phyloP scores from a whole-genome alignment of 2,888 invertebrate species.

The Schizotus pectinicornis region DNA sequence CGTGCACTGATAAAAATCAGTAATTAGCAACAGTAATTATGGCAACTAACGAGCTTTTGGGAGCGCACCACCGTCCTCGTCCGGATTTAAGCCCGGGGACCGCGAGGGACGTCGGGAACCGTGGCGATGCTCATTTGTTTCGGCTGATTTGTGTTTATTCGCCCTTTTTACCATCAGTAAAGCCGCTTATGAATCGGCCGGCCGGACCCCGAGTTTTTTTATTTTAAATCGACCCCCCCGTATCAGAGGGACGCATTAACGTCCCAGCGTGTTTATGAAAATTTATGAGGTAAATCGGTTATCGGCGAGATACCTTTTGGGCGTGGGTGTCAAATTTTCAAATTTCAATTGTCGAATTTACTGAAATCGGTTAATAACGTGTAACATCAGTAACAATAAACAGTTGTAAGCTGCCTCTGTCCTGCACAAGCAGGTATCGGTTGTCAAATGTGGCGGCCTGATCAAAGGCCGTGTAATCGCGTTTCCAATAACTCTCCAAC shows the following conservation, averaged over 20 bases:
- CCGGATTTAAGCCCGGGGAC: conserved; percentile 15
- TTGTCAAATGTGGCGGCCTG: conserved; percentile 29
- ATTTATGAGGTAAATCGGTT: conserved; percentile 29
- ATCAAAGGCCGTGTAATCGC: conserved; percentile 27
- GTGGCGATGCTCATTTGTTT: conserved; percentile 53
- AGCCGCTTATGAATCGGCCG: conserved; percentile 41
- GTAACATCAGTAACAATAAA: conserved; percentile 25
- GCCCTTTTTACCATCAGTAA: conserved; percentile 34
- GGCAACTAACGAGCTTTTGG: conserved; percentile 58
- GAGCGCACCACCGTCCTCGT: conserved; percentile 24
- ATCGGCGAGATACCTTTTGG: conserved; percentile 7
- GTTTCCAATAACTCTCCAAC: conserved; percentile 16
- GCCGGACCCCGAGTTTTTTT: not conserved
- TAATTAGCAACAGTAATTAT: conserved; percentile 61
- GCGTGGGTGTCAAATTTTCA: conserved; percentile 1
- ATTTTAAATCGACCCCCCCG: conserved; percentile 5
- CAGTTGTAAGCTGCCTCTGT: conserved; percentile 22
- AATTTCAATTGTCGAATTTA: conserved; percentile 5
- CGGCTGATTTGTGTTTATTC: conserved; percentile 51
- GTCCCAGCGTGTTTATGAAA: conserved; percentile 30
- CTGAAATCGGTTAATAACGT: conserved; percentile 28
- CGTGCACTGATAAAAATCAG: conserved; percentile 60
- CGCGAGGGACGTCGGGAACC: conserved; percentile 27
- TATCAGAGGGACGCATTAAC: conserved; percentile 17
- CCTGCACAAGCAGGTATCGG: conserved; percentile 31